Base-by-base conservation (phyloP, 2,888 invertebrate genomes). In the Chloroclystis v-ata region DNA sequence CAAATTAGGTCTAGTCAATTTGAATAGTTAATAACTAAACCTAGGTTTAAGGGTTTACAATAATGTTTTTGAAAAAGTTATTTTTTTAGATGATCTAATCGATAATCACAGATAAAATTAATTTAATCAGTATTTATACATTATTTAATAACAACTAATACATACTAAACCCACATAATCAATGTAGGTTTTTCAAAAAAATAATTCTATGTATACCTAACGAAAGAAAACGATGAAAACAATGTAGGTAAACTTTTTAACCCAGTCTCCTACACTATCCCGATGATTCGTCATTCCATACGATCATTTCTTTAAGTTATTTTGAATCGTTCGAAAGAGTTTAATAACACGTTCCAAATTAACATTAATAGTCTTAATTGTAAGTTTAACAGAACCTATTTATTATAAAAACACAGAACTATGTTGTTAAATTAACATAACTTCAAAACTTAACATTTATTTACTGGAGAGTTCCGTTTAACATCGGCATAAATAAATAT, bases 351-450 rank as follows among this genome's bases (percentile, higher is more conserved):
- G 64, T 60, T 61, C 49, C 42, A 48, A 43, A 65, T 63, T 68
- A 8, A 28, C 61, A 65, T 64, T 71, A 71, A 71, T 67, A 57
- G 42, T 46, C 62, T 64, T 73, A 72, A 74, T 73, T 73, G 59
- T 54, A 70, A 53, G 61, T 65, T 67, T 44, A 43, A 12, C 41
- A 7, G 28, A 33, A 12, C 28, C 10, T n/a, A 29, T 37, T 37
- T 28, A 24, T 41, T 25, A 25, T 25, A 14, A 12, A 40, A n/a
- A 39, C 10, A 16, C 16, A 8, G 1, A 28, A 12, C 29, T 45
- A 33, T 46, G 29, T 30, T 13, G 35, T 40, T 33, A 13, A 24
- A 47, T 41, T 29, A 11, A 40, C 30, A 43, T 42, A 37, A 45
- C 25, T 40, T 24, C 20, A 35, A 29, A n/a, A n/a, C n/a, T n/a